phyloP scores from a whole-genome alignment of 2,888 invertebrate species.

The Campoletis raptor region DNA sequence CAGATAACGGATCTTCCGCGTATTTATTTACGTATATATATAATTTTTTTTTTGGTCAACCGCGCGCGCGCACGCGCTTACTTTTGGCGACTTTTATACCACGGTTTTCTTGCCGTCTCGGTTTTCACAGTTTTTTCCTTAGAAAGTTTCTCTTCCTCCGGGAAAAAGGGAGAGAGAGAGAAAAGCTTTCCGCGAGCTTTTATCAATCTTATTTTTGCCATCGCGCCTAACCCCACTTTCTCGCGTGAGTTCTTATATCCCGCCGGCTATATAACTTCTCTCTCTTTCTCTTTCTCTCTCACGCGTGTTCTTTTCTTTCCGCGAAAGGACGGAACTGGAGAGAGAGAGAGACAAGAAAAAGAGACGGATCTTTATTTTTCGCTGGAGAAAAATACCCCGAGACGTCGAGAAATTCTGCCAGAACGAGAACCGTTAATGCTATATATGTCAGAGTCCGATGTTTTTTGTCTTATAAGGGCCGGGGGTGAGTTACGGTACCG shows the following conservation, averaged over 20 bases:
- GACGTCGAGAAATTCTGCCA: constrained; percentile 77
- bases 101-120: constrained; percentile 65
- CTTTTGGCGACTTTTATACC: constrained; percentile 36
- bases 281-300: constrained; percentile 37
- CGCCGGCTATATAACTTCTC: constrained; percentile 41
- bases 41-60: constrained; percentile 43
- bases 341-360: constrained; percentile 69
- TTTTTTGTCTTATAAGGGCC: constrained; percentile 75
- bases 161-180: constrained; percentile 11
- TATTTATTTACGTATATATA: constrained; percentile 10
- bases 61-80: constrained; percentile 67
- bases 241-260: constrained; percentile 23
- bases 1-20: constrained; percentile 13
- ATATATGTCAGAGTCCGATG: constrained; percentile 71
- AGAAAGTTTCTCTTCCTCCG: constrained; percentile 54
- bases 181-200: constrained; percentile 68
- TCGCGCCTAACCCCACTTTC: constrained; percentile 56
- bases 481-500: constrained; percentile 67
- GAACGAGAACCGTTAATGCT: constrained; percentile 77
- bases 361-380: constrained; percentile 76
- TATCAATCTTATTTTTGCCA: constrained; percentile 74
- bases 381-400: constrained; percentile 77
- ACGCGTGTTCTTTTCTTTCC: constrained; percentile 56
- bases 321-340: constrained; percentile 69
- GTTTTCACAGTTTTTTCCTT: constrained; percentile 66